These are phyloP conservation scores for Drosophila funebris DNA, from an alignment of 1,140 invertebrate genomes.

Conservation along the genomic window DNA sequence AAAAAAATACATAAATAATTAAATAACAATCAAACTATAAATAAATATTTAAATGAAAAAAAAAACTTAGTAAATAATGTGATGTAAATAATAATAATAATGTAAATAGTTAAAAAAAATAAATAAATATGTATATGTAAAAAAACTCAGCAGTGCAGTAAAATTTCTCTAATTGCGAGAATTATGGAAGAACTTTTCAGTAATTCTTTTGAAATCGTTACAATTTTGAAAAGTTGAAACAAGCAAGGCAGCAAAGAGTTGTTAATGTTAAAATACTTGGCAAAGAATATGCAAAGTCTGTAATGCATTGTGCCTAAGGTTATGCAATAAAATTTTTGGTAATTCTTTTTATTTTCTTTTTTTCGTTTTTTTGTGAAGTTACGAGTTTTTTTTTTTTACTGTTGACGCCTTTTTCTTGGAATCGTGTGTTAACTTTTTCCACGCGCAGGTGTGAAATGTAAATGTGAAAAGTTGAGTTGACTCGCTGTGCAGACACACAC, in stretches of 20 bases:
- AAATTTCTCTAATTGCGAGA: not conserved
- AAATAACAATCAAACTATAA: too few species aligned
- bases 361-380: too few species aligned
- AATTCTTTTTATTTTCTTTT: constrained; percentile 48
- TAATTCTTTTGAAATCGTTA: not conserved
- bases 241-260: constrained; percentile 1
- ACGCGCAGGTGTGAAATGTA: constrained; percentile 75
- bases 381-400: constrained; percentile 11
- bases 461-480: constrained; percentile 64
- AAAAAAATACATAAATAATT: too few species aligned
- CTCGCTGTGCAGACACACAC: constrained; percentile 29
- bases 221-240: not conserved
- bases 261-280: constrained; percentile 12
- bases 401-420: constrained; percentile 53
- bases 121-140: too few species aligned
- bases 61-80: too few species aligned
- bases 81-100: too few species aligned
- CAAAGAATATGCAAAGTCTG: constrained; percentile 35
- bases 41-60: too few species aligned
- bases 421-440: constrained; percentile 71
- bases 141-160: too few species aligned
- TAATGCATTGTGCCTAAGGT: constrained; percentile 42
- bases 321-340: constrained; percentile 49
- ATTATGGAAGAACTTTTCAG: not conserved
- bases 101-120: too few species aligned